A percentile compares a stretch with the other conserved stretches of the same genome.
Evolutionary conservation across 2,797 vertebrate genomes (phyloP).

Genomic region (Sparidentex hasta): DNA sequence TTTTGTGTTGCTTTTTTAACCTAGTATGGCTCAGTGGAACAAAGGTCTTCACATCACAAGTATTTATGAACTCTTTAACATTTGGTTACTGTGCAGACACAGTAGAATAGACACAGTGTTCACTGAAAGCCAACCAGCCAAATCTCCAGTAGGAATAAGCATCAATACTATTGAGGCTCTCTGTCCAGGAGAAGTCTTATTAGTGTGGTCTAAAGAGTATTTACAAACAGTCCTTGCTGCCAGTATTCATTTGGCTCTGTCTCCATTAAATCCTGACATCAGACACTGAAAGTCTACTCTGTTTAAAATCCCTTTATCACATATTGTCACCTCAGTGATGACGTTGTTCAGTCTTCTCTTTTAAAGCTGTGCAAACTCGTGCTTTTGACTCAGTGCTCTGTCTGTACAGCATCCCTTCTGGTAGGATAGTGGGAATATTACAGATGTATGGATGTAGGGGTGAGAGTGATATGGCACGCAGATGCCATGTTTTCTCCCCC

Average conservation of each 20-base stretch:
- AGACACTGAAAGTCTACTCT: not conserved
- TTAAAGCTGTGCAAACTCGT: slow-evolving; percentile 70
- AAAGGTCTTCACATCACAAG: not conserved
- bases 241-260: slow-evolving; percentile 47
- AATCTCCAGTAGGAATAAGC: slow-evolving; percentile 15
- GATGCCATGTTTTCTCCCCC: slow-evolving; percentile 24
- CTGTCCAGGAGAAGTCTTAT: not conserved
- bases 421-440: slow-evolving; percentile 56
- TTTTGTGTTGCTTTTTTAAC: not conserved
- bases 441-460: slow-evolving; percentile 48
- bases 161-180: not conserved
- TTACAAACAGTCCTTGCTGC: slow-evolving; percentile 59
- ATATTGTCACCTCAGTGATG: slow-evolving; percentile 5
- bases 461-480: slow-evolving; percentile 22
- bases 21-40: slow-evolving; percentile 20
- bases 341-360: not conserved
- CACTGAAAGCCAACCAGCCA: slow-evolving; percentile 3
- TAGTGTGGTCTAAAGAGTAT: slow-evolving; percentile 61
- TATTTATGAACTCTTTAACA: not conserved
- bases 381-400: slow-evolving; percentile 43
- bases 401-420: slow-evolving; percentile 32
- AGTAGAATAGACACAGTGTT: slow-evolving; percentile 6
- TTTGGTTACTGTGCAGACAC: slow-evolving; percentile 8
- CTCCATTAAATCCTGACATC: slow-evolving; percentile 45
- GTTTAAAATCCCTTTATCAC: slow-evolving; percentile 42